Percentiles rank a stretch among this genome's conserved stretches.
These are phyloP conservation scores for Ametastegia equiseti DNA, from an alignment of 2,888 invertebrate species.

Conservation along the genomic window DNA sequence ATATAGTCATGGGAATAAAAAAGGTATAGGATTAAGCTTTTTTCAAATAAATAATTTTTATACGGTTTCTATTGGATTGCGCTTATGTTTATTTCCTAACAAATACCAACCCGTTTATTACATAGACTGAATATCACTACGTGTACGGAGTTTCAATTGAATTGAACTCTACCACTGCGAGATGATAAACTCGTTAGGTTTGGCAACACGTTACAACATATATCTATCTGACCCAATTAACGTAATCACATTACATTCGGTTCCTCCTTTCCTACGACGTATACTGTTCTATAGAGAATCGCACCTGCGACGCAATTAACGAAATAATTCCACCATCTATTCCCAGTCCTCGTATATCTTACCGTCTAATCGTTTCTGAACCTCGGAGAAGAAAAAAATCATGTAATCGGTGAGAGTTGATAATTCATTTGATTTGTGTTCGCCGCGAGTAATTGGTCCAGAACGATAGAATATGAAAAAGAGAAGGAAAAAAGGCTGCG, in stretches of 20 bases:
- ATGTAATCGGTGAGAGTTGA: too few relatives aligned
- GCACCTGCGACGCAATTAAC: too few relatives aligned
- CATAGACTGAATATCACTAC: not conserved
- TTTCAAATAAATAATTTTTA: not conserved
- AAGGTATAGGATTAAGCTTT: not conserved
- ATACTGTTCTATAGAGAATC: too few relatives aligned
- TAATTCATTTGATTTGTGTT: too few relatives aligned
- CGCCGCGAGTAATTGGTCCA: too few relatives aligned
- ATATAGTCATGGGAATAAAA: not conserved
- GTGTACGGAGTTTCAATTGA: too few relatives aligned
- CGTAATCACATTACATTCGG: constrained; percentile 31
- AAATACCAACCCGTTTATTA: not conserved
- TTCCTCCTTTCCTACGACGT: not conserved
- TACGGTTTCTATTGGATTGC: not conserved
- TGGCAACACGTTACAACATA: not conserved
- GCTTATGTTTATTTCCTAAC: not conserved
- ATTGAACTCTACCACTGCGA: not conserved
- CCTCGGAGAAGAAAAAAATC: too few relatives aligned
- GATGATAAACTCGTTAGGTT: constrained; percentile 25
- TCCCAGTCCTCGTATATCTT: too few relatives aligned
- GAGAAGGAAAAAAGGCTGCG: too few relatives aligned
- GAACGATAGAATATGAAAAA: too few relatives aligned
- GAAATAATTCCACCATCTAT: too few relatives aligned
- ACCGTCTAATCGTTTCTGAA: too few relatives aligned
- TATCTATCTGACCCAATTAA: constrained; percentile 31